These are phyloP conservation scores for Chaetodon trifascialis DNA, from an alignment of 2,113 vertebrate genomes.

Conservation along the genomic window DNA sequence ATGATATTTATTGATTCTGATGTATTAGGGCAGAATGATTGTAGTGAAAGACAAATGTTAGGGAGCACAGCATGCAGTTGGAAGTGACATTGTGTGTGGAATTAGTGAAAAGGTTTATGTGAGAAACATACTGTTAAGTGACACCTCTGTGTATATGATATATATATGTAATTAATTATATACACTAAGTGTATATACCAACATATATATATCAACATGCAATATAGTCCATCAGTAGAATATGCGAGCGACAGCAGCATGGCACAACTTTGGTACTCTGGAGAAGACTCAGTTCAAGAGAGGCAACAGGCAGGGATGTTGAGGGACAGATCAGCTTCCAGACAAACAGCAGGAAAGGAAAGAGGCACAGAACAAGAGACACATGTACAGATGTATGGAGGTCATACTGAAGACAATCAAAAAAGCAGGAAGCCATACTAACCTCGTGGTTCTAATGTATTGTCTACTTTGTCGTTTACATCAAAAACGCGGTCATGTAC, in stretches of 20 bases:
- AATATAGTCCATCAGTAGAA: neutral
- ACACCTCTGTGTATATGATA: neutral
- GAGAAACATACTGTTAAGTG: neutral
- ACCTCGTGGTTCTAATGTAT: constrained; percentile 99
- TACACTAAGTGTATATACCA: constrained; percentile 5
- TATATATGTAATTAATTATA: neutral
- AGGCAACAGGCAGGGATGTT: constrained; percentile 24
- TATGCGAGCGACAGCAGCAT: constrained; percentile 26
- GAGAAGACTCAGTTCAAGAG: constrained; percentile 26
- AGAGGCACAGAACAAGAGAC: constrained; percentile 83
- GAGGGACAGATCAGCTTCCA: constrained; percentile 24
- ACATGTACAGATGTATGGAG: constrained; percentile 63
- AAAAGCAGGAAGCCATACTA: constrained; percentile 95
- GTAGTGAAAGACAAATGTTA: neutral
- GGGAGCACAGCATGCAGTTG: constrained; percentile 15
- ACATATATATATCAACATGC: neutral
- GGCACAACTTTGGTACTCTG: constrained; percentile 28
- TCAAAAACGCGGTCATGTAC: constrained; percentile 99
- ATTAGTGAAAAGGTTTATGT: constrained; percentile 7
- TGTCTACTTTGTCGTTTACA: constrained; percentile 99
- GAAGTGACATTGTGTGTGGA: neutral
- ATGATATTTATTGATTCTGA: neutral
- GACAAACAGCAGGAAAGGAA: constrained; percentile 62
- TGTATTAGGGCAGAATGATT: neutral
- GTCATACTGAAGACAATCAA: constrained; percentile 87